These are phyloP conservation scores for Poeciliopsis presidionis DNA, from an alignment of 2,797 vertebrate species.

Conservation along the genomic window DNA sequence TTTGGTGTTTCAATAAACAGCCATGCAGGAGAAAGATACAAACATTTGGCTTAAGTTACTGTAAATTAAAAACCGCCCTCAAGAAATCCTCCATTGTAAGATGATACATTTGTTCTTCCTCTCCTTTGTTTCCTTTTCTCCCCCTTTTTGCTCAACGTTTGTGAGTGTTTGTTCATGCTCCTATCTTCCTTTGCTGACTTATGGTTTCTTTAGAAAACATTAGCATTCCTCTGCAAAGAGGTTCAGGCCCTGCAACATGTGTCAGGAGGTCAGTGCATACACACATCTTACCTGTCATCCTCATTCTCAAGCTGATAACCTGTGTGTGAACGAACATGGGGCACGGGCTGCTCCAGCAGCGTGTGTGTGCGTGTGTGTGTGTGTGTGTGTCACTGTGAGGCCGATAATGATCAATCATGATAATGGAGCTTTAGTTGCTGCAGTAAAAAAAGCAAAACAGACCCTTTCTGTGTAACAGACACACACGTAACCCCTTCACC, in stretches of 20 bases:
- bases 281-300: slow-evolving; percentile 29
- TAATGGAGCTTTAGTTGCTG: slow-evolving; percentile 76
- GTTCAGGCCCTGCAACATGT: slow-evolving; percentile 56
- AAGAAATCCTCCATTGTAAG: slow-evolving; percentile 18
- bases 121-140: neutral
- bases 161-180: slow-evolving; percentile 6
- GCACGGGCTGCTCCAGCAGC: neutral
- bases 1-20: slow-evolving; percentile 26
- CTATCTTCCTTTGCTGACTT: slow-evolving; percentile 48
- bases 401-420: slow-evolving; percentile 73
- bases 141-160: slow-evolving; percentile 7
- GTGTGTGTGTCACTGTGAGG: slow-evolving; percentile 48
- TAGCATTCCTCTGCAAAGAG: slow-evolving; percentile 73
- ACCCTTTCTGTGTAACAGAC: slow-evolving; percentile 16
- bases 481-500: slow-evolving; percentile 18
- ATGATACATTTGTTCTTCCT: slow-evolving; percentile 27
- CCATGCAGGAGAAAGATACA: slow-evolving; percentile 4
- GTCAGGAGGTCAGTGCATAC: slow-evolving; percentile 58
- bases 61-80: slow-evolving; percentile 27
- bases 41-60: slow-evolving; percentile 25
- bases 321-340: slow-evolving; percentile 18
- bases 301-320: slow-evolving; percentile 56
- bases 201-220: slow-evolving; percentile 70
- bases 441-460: slow-evolving; percentile 67
- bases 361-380: neutral